A percentile compares a stretch with the other conserved stretches of the same genome.
Evolutionary conservation across 2,113 vertebrate species (phyloP).

Genomic region (Anguilla rostrata): DNA sequence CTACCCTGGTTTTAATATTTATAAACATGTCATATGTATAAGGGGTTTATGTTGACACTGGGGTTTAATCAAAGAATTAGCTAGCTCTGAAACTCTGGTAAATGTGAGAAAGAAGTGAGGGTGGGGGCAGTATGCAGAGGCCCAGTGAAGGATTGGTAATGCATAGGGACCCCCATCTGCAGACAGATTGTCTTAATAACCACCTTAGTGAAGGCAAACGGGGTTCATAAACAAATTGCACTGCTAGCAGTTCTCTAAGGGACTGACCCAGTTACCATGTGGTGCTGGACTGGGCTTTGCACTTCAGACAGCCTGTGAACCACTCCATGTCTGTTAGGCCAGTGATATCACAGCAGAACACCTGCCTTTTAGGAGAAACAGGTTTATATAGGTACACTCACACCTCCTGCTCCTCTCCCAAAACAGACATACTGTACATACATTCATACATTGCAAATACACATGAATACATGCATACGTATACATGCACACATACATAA

Average conservation of each 20-base stretch:
- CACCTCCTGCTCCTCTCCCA: neutral
- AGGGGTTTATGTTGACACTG: neutral
- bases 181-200: conserved; percentile 37
- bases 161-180: conserved; percentile 14
- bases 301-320: neutral
- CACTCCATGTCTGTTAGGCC: neutral
- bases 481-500: no score
- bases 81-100: neutral
- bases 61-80: neutral
- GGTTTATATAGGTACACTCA: neutral
- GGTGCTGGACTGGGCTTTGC: neutral
- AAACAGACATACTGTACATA: neutral
- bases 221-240: conserved; percentile 17
- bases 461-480: neutral
- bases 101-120: neutral
- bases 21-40: neutral
- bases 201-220: conserved; percentile 13
- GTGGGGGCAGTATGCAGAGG: conserved; percentile 45
- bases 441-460: neutral
- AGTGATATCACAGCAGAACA: neutral
- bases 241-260: neutral
- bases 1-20: neutral
- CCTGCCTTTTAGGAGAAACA: neutral
- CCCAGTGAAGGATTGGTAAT: conserved; percentile 36
- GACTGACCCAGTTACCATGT: neutral